Conservation (phyloP, 2,797 vertebrate genomes). For the Bovichtus variegatus region DNA sequence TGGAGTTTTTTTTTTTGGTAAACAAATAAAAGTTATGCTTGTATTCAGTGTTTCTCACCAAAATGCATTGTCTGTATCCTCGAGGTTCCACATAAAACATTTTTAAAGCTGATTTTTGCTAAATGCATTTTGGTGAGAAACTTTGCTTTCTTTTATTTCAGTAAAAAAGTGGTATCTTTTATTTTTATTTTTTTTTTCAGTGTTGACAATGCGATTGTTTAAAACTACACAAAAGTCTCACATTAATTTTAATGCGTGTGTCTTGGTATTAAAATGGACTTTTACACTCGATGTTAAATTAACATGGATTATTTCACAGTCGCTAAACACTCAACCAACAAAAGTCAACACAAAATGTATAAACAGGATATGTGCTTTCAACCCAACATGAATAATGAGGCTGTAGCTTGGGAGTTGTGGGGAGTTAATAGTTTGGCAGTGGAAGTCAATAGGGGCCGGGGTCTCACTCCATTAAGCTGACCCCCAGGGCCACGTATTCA, state of each 20-base stretch:
- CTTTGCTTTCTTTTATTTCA: not conserved
- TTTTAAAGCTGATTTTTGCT: no score
- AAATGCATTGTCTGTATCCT: no score
- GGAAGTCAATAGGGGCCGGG: conserved; percentile 96
- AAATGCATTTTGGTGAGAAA: not conserved
- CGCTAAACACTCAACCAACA: conserved; percentile 6
- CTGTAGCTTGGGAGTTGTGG: conserved; percentile 90
- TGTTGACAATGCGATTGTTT: conserved; percentile 7
- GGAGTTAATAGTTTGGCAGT: conserved; percentile 98
- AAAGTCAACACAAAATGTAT: conserved; percentile 47
- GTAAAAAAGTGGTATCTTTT: no score
- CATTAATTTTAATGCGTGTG: no score
- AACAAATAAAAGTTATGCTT: no score
- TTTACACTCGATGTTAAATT: not conserved
- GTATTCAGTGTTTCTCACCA: no score
- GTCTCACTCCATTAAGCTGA: conserved; percentile 99
- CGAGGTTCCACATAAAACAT: no score
- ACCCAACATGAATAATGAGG: conserved; percentile 93
- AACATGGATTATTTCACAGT: not conserved
- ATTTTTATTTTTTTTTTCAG: not conserved
- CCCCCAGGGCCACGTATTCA: conserved; percentile 97
- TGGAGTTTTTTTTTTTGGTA: no score
- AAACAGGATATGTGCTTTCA: conserved; percentile 62
- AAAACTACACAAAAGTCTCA: no score
- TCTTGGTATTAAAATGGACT: not conserved